Evolutionary conservation across 2,113 vertebrate species (phyloP), one percentile per base, ranked within the genome.

Genomic region (Chaenocephalus aceratus): DNA sequence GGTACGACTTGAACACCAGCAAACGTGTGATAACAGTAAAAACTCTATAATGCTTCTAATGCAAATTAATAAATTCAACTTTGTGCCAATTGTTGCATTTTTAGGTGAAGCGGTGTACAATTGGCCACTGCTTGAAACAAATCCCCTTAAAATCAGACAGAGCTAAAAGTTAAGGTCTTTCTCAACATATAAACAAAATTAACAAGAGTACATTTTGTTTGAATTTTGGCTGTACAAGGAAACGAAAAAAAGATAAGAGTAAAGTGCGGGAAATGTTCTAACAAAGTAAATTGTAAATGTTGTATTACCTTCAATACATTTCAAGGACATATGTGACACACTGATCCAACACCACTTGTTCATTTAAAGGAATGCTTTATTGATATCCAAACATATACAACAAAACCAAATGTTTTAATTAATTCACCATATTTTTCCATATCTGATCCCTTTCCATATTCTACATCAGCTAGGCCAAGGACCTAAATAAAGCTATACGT

Each of bases 291-390:
- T 6, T 41, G 7, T 8, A 41, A 5, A 41, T 41, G 1, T 41
- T 41, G 36, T 41, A 7, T 41, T 6, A 41, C 36, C 36, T 41
- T 56, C 6, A 2, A 11, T 21, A 18, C 21, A 18, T 30, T 13
- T 10, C 8, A 51, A 65, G 4, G 18, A 34, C 46, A 26, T 1
- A 52, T 44, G 12, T 13, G 3, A 77, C 41, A 21, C 0, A 84
- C 0, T 5, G 36, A 76, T n/a, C 51, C 60, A n/a, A 71, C 26
- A 41, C 30, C 41, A 61, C 8, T 2, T 16, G 0, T 10, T 91
- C 56, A 82, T 94, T 94, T 95, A 88, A 94, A 95, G 90, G 92
- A 95, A 95, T 94, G 94, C 88, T 95, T 96, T 95, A 96, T 94
- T 96, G 90, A 94, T 94, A 92, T 90, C 88, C 89, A 91, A 90